These are phyloP conservation scores for Yponomeuta evonymella DNA, from an alignment of 2,888 invertebrate genomes.

Conservation along the genomic window DNA sequence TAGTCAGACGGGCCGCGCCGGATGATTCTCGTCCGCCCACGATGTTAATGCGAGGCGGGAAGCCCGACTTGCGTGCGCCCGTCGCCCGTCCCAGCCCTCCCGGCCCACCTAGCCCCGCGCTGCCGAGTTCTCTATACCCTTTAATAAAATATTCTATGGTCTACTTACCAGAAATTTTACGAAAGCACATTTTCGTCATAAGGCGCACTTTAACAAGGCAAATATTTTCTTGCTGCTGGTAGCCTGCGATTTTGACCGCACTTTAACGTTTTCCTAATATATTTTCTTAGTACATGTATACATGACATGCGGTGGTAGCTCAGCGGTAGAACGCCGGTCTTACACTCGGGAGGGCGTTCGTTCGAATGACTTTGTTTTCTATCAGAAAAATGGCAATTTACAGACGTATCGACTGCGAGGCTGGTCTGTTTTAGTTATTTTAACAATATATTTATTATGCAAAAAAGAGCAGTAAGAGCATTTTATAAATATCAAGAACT, in stretches of 20 bases:
- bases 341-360: too few relatives aligned
- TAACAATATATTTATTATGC: too few relatives aligned
- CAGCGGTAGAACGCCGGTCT: too few relatives aligned
- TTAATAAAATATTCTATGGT: background rate
- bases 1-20: slow-evolving; percentile 9
- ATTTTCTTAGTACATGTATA: too few relatives aligned
- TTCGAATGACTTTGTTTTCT: too few relatives aligned
- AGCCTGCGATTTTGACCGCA: background rate
- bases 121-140: background rate
- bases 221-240: background rate
- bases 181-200: background rate
- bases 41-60: slow-evolving; percentile 1
- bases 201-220: background rate
- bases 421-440: too few relatives aligned
- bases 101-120: background rate
- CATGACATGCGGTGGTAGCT: too few relatives aligned
- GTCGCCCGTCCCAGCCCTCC: background rate
- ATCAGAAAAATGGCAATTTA: too few relatives aligned
- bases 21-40: slow-evolving; percentile 2
- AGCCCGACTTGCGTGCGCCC: background rate
- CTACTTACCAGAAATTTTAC: background rate
- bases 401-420: too few relatives aligned
- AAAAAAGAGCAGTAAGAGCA: too few relatives aligned
- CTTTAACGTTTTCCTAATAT: too few relatives aligned
- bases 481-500: too few relatives aligned